Conservation (phyloP, 2,113 vertebrate species). For the Prunella himalayana region DNA sequence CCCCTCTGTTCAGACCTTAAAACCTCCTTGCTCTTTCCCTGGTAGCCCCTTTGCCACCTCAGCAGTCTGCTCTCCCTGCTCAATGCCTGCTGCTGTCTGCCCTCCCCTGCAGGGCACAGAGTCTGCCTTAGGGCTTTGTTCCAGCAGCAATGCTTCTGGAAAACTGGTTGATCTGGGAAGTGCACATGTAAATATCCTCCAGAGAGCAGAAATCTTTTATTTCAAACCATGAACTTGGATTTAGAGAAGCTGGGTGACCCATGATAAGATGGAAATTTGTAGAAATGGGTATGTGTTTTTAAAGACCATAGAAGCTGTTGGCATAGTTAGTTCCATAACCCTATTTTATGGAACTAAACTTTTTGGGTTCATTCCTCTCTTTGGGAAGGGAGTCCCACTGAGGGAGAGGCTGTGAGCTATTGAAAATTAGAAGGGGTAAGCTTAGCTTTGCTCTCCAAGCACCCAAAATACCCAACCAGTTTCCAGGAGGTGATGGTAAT, state of each 20-base stretch:
- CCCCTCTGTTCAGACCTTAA: not conserved
- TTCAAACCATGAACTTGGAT: not conserved
- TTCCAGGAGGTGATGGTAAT: not conserved
- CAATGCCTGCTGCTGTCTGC: not conserved
- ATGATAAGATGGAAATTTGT: not conserved
- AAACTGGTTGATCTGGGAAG: not conserved
- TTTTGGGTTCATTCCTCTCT: not conserved
- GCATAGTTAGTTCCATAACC: not conserved
- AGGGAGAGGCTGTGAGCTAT: not conserved
- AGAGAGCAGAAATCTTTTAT: not conserved
- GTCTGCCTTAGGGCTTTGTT: not conserved
- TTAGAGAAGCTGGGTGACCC: not conserved
- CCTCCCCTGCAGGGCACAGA: accelerated
- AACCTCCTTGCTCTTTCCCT: not conserved
- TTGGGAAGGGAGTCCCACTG: not conserved
- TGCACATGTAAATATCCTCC: not conserved
- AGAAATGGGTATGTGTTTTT: not conserved
- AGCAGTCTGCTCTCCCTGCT: not conserved
- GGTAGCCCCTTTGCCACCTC: not conserved
- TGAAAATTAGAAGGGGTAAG: not conserved
- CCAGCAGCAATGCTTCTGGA: not conserved
- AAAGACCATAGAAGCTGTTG: not conserved
- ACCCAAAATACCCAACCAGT: not conserved
- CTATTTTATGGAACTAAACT: not conserved
- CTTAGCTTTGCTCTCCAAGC: not conserved